These are phyloP conservation scores for Gadus chalcogrammus DNA, from an alignment of 2,113 vertebrate species.

Conservation along the genomic window DNA sequence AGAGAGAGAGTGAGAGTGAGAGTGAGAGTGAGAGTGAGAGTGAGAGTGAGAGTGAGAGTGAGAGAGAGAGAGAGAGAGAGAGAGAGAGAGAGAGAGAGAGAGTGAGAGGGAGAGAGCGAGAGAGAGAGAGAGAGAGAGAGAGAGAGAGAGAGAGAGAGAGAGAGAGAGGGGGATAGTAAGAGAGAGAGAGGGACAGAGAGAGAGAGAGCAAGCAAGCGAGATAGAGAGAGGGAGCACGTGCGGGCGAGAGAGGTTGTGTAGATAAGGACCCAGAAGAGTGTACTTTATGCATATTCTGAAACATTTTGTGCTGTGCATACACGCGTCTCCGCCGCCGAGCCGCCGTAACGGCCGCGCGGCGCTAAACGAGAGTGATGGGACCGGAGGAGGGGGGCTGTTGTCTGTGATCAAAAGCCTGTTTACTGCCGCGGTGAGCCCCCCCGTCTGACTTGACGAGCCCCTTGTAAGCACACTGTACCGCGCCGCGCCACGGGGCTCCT, in stretches of 20 bases:
- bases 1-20: too few species aligned
- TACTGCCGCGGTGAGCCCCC: slow-evolving; percentile 61
- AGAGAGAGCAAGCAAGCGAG: too few species aligned
- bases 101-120: neutral
- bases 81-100: too few species aligned
- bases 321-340: slow-evolving; percentile 40
- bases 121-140: too few species aligned
- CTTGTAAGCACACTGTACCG: slow-evolving; percentile 60
- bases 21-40: too few species aligned
- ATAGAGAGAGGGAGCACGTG: too few species aligned
- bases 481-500: slow-evolving; percentile 49
- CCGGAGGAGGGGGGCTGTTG: slow-evolving; percentile 34
- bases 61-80: too few species aligned
- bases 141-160: too few species aligned
- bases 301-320: slow-evolving; percentile 37
- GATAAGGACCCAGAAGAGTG: neutral
- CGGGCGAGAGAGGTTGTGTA: neutral
- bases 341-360: slow-evolving; percentile 57
- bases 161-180: too few species aligned
- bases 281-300: slow-evolving; percentile 28
- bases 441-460: slow-evolving; percentile 56
- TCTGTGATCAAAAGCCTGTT: slow-evolving; percentile 69
- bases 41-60: too few species aligned
- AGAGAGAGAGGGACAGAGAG: too few species aligned
- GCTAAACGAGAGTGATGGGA: slow-evolving; percentile 63